Evolutionary conservation across 2,113 vertebrate genomes (phyloP).

Genomic region (Poeciliopsis prolifica): DNA sequence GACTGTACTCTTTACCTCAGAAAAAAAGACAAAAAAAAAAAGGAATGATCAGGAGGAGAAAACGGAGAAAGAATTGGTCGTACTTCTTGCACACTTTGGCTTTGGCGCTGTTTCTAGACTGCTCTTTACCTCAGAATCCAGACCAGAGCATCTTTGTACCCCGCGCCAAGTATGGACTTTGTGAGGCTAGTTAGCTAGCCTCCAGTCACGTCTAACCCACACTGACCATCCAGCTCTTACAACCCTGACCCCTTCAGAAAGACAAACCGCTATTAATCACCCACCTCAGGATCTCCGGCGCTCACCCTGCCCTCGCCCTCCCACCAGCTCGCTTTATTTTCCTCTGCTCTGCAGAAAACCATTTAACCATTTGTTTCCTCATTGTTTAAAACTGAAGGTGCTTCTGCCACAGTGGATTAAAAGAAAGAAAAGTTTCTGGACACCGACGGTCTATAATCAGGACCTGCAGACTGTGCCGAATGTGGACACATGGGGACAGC

Average conservation of each 20-base stretch:
- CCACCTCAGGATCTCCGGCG: slow-evolving; percentile 65
- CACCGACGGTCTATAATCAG: slow-evolving; percentile 18
- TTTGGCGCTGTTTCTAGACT: slow-evolving; percentile 59
- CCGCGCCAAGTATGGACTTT: slow-evolving; percentile 55
- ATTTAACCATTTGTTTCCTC: slow-evolving; percentile 9
- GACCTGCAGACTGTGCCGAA: slow-evolving; percentile 9
- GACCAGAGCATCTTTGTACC: slow-evolving; percentile 67
- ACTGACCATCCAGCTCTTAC: slow-evolving; percentile 24
- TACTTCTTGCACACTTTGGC: slow-evolving; percentile 53
- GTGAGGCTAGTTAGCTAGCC: slow-evolving; percentile 52
- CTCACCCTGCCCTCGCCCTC: slow-evolving; percentile 54
- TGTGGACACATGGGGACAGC: slow-evolving; percentile 14
- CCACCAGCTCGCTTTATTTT: slow-evolving; percentile 19
- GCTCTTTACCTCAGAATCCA: slow-evolving; percentile 74
- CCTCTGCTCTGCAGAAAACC: slow-evolving; percentile 22
- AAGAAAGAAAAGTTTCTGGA: slow-evolving; percentile 11
- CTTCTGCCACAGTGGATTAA: slow-evolving; percentile 26
- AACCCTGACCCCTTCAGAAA: slow-evolving; percentile 40
- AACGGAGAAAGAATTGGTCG: slow-evolving; percentile 27
- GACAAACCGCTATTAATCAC: slow-evolving; percentile 51
- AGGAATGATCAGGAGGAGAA: slow-evolving; percentile 32
- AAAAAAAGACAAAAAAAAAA: slow-evolving; percentile 34
- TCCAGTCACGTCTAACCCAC: slow-evolving; percentile 66
- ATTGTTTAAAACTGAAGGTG: slow-evolving; percentile 3
- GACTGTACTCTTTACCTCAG: slow-evolving; percentile 73